Conservation (phyloP, 2,113 vertebrate genomes). For the Orientallactaga bullata region DNA sequence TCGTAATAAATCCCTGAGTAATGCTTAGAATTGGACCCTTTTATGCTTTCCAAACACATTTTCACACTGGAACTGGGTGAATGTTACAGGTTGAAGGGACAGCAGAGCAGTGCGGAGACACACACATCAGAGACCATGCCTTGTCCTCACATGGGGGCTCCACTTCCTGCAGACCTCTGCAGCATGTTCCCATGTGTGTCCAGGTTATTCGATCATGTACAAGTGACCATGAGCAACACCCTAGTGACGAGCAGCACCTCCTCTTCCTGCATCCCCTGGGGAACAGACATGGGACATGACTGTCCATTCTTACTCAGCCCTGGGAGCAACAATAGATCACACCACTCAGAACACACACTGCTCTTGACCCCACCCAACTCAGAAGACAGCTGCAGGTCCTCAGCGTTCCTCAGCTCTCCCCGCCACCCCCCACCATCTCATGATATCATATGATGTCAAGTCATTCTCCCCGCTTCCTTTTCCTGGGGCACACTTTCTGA, state of each 20-base stretch:
- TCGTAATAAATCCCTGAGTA: neutral
- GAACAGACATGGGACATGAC: neutral
- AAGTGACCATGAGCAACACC: neutral
- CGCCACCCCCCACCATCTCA: too few relatives aligned
- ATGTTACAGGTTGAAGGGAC: neutral
- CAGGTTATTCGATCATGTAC: neutral
- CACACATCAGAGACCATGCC: neutral
- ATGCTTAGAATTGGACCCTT: neutral
- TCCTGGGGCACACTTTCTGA: neutral
- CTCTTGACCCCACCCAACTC: neutral
- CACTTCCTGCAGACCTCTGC: neutral
- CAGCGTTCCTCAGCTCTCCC: neutral
- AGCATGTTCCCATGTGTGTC: neutral
- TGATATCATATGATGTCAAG: too few relatives aligned
- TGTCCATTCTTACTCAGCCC: neutral
- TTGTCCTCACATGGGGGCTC: neutral
- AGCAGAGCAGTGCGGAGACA: neutral
- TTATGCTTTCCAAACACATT: neutral
- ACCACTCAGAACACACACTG: neutral
- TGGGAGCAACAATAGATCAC: neutral
- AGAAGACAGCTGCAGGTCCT: neutral
- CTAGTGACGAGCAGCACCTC: neutral
- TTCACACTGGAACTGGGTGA: neutral
- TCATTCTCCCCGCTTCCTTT: neutral
- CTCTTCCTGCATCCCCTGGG: neutral